Percentiles rank a stretch among this genome's conserved stretches.
phyloP scores from a whole-genome alignment of 2,888 invertebrate genomes.

The Hyposoter dolosus region DNA sequence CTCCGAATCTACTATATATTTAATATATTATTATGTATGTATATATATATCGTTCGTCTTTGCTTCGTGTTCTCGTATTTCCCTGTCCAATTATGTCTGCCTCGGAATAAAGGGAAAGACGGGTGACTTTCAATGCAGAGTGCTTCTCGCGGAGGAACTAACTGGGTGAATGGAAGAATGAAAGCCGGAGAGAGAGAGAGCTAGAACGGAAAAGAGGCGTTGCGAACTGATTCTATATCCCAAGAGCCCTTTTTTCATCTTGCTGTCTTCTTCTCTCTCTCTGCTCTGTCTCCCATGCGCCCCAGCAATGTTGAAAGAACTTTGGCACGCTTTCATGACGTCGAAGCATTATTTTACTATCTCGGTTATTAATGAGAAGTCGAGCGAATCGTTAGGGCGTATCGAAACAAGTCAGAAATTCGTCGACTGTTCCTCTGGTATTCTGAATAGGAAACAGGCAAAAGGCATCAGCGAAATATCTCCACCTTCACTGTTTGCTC shows the following conservation, averaged over 20 bases:
- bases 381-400: slow-evolving; percentile 71
- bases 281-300: slow-evolving; percentile 54
- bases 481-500: slow-evolving; percentile 9
- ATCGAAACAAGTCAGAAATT: slow-evolving; percentile 24
- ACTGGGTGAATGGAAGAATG: slow-evolving; percentile 70
- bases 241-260: slow-evolving; percentile 54
- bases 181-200: slow-evolving; percentile 69
- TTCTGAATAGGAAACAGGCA: neutral
- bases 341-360: slow-evolving; percentile 72
- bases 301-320: slow-evolving; percentile 60
- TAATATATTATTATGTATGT: neutral
- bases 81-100: slow-evolving; percentile 75
- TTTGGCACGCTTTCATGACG: slow-evolving; percentile 59
- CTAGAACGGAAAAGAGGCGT: slow-evolving; percentile 56
- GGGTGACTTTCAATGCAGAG: slow-evolving; percentile 53
- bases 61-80: slow-evolving; percentile 74
- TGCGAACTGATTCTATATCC: slow-evolving; percentile 58
- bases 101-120: slow-evolving; percentile 70
- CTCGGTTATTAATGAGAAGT: slow-evolving; percentile 75
- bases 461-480: neutral
- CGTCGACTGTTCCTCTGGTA: neutral
- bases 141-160: slow-evolving; percentile 62
- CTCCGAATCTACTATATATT: slow-evolving; percentile 40
- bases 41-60: slow-evolving; percentile 41
- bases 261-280: slow-evolving; percentile 39